A percentile compares a stretch with the other conserved stretches of the same genome.
phyloP scores from a whole-genome alignment of 2,888 invertebrate species.

The Allolobophora icterica region DNA sequence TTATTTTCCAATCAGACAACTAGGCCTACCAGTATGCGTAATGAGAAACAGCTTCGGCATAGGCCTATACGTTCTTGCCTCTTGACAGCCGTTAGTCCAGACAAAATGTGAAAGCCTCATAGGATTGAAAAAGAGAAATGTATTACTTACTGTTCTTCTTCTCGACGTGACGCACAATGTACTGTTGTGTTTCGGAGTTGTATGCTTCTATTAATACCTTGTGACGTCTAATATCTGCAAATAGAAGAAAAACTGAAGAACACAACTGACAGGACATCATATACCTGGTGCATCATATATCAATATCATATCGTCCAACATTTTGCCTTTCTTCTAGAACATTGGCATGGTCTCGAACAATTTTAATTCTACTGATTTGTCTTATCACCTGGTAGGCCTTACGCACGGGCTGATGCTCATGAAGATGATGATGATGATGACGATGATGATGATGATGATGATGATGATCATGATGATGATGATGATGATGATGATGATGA shows the following conservation, averaged over 20 bases:
- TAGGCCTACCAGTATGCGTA: no score
- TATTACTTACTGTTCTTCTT: constrained; percentile 56
- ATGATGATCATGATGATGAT: neutral
- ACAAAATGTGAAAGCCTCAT: neutral
- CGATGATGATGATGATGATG: constrained; percentile 31
- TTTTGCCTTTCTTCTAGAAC: neutral
- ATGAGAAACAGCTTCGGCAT: no score
- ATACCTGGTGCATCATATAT: neutral
- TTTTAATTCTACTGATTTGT: no score
- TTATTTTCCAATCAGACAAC: no score
- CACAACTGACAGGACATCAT: neutral
- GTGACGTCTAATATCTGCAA: constrained; percentile 61
- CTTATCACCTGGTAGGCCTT: no score
- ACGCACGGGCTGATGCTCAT: constrained; percentile 25
- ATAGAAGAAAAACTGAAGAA: neutral
- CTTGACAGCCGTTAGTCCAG: no score
- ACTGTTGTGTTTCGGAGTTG: constrained; percentile 57
- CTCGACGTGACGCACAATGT: constrained; percentile 60
- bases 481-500: constrained; percentile 22
- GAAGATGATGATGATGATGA: constrained; percentile 29
- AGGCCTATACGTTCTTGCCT: no score
- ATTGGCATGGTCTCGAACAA: no score
- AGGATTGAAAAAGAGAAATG: neutral
- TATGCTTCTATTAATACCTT: constrained; percentile 63
- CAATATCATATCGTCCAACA: neutral